Base-by-base conservation (phyloP, 2,888 invertebrate genomes). In the Antheraea assamensis region DNA sequence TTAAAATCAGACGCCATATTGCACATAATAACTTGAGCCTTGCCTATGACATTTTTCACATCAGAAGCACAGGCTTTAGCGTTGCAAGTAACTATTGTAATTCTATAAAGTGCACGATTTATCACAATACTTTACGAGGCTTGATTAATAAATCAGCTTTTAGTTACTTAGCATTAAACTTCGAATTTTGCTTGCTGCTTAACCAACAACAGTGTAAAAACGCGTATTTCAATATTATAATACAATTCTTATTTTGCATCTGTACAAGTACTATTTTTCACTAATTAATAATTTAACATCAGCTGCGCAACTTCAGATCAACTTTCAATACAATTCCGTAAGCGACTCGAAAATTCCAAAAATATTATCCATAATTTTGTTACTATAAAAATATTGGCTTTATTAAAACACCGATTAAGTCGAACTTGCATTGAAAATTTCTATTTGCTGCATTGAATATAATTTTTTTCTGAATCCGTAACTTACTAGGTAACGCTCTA, bases 1-100 rank as follows among this genome's bases (percentile, higher is more conserved):
- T 68, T 68, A n/a, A 68, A 68, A 68, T 68, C 68, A 68, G 68
- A 68, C 68, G 68, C 68, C 68, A 35, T 68, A 68, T 68, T 68
- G 68, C 68, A 68, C 68, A 35, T 31, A 68, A 31, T 10, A 30
- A 64, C 19, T 17, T 64, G 61, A 64, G 61, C 61, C 30, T 64
- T 64, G 27, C 30, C 30, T 64, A 64, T 64, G 61, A 64, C 30
- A 4, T 17, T 30, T 64, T 30, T 64, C 27, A 13, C 17, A 3
- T 17, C 30, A 64, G 15, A 64, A 64, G 13, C 58, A 24, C 24
- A n/a, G 58, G 24, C 58, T 58, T 30, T 64, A 17, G 13, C 27
- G 5, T 27, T 3, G 61, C 24, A 55, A 7, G 27, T 17, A 64
- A 21, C 3, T 17, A 17, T 17, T 64, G 27, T 64, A 30, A 64